A percentile compares a stretch with the other conserved stretches of the same genome.
These are phyloP conservation scores for Diacarnus erythraeanus DNA, from an alignment of 37 sponge, comb jelly and placozoan species.

Conservation along the genomic window DNA sequence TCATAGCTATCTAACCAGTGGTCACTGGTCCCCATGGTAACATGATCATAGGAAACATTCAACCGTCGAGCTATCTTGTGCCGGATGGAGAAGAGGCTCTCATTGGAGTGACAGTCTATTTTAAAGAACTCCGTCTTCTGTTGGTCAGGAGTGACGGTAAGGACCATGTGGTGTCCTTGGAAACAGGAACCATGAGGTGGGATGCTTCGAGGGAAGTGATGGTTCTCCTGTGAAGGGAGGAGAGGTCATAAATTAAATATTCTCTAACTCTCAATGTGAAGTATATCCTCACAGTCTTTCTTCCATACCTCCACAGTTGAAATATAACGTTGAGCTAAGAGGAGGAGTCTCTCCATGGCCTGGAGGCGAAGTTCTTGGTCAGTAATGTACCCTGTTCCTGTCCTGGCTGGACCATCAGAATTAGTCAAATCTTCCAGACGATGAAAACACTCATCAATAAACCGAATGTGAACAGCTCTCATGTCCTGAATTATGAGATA, in stretches of 20 bases:
- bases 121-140: constrained; percentile 67
- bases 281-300: background rate
- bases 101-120: constrained; percentile 79
- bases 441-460: constrained; percentile 58
- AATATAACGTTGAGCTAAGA: constrained; percentile 58
- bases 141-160: constrained; percentile 59
- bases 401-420: background rate
- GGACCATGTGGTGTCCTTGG: constrained; percentile 76
- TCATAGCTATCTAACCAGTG: constrained; percentile 51
- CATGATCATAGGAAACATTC: constrained; percentile 49
- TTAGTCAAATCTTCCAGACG: constrained; percentile 43
- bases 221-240: constrained; percentile 38
- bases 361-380: constrained; percentile 9
- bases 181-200: constrained; percentile 84
- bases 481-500: constrained; percentile 33
- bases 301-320: constrained; percentile 48
- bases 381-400: constrained; percentile 6
- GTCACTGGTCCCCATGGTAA: constrained; percentile 64
- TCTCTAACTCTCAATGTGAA: background rate
- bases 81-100: constrained; percentile 72
- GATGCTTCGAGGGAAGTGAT: constrained; percentile 47
- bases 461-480: constrained; percentile 19
- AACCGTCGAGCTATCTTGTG: constrained; percentile 57
- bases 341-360: constrained; percentile 53
- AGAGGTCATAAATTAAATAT: background rate